Conservation (phyloP, 2,113 vertebrate species). For the Alethe diademata region DNA sequence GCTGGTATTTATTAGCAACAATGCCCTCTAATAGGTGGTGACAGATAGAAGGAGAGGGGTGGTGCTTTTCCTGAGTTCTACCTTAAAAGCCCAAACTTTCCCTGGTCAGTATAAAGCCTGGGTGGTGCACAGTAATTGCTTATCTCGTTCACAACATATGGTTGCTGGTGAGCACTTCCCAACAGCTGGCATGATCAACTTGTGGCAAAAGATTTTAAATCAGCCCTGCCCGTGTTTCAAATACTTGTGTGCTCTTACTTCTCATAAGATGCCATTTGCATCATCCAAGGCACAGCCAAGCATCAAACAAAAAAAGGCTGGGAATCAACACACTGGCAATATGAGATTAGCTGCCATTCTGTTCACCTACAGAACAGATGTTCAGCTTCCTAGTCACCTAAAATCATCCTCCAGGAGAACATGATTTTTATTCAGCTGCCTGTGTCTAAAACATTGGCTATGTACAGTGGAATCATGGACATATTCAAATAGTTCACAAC, state of each 20-base stretch:
- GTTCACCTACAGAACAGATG: constrained; percentile 70
- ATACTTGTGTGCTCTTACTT: not conserved
- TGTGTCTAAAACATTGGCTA: not conserved
- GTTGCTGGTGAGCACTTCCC: constrained; percentile 23
- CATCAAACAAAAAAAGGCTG: constrained; percentile 19
- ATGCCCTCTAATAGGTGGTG: not conserved
- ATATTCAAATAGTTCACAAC: not conserved
- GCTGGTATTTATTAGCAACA: not conserved
- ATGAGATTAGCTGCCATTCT: constrained; percentile 50
- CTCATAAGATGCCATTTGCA: constrained; percentile 24
- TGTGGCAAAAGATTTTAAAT: constrained; percentile 34
- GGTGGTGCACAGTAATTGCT: not conserved
- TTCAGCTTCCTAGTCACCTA: constrained; percentile 54
- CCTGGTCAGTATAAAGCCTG: not conserved
- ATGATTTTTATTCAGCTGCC: not conserved
- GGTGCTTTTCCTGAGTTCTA: not conserved
- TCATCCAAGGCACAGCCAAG: constrained; percentile 39
- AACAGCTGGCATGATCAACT: constrained; percentile 30
- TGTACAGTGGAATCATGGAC: not conserved
- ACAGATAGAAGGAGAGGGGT: not conserved
- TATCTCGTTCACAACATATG: constrained; percentile 23
- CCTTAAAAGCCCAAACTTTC: not conserved
- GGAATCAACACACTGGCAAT: constrained; percentile 36
- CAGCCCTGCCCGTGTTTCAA: not conserved
- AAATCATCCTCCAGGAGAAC: constrained; percentile 15